Conservation (phyloP, 2,113 vertebrate genomes). For the Petrocephalus zakoni region DNA sequence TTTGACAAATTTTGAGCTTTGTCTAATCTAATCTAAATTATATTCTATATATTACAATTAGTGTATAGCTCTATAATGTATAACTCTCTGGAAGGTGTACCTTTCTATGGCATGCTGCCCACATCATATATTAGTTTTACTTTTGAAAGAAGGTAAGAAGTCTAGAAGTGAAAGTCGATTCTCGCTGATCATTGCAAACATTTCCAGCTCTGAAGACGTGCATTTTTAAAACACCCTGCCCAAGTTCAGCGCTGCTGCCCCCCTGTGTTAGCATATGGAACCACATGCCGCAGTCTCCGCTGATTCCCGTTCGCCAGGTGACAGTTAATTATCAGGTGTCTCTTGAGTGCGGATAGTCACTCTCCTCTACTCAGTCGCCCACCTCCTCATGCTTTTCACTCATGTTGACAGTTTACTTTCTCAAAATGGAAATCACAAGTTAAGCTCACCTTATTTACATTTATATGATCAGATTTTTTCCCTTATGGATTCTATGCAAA, state of each 20-base stretch:
- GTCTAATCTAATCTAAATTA: background rate
- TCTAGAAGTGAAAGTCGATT: background rate
- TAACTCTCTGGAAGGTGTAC: background rate
- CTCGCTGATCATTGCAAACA: background rate
- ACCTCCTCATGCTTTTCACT: slow-evolving; percentile 26
- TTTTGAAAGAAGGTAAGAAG: background rate
- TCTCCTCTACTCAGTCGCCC: slow-evolving; percentile 18
- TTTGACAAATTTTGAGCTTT: background rate
- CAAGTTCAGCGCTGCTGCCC: slow-evolving; percentile 40
- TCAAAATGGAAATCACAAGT: slow-evolving; percentile 59
- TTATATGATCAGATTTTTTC: slow-evolving; percentile 70
- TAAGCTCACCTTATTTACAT: slow-evolving; percentile 72
- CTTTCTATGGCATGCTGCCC: background rate
- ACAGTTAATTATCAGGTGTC: slow-evolving; percentile 21
- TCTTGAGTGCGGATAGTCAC: background rate
- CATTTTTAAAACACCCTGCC: background rate
- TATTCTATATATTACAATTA: background rate
- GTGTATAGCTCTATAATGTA: background rate
- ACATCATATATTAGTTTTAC: background rate
- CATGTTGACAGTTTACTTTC: slow-evolving; percentile 54
- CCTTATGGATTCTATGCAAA: slow-evolving; percentile 64
- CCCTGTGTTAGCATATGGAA: slow-evolving; percentile 42
- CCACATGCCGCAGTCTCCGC: slow-evolving; percentile 3
- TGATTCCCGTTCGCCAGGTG: background rate
- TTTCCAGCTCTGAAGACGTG: background rate